Evolutionary conservation across 2,797 vertebrate species (phyloP), one percentile per base, ranked within the genome.

Genomic region (Labeo calbasu): DNA sequence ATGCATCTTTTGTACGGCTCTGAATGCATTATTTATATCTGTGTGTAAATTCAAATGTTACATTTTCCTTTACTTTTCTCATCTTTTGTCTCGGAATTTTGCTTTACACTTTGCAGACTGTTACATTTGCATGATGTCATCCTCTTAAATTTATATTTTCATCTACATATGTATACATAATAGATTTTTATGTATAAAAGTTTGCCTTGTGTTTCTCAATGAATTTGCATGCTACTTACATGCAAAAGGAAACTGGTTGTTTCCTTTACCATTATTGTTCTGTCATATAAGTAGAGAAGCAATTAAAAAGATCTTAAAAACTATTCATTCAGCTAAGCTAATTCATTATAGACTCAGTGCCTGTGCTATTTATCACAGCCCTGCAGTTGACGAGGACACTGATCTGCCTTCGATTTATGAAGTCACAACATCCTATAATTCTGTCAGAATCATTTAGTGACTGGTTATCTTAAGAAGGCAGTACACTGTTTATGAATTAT

Each of bases 1-100:
- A 89, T 95, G 93, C 92, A 94, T 95, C 93, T 96, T 86, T 92
- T 96, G 97, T 97, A 98, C 98, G 97, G 89, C 90, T 92, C 92
- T 94, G 87, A 94, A 91, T 95, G 91, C 92, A 90, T 87, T 93
- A 12, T 82, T 77, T 88, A 80, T 91, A 85, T 91, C 32, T 81
- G 11, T 88, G 13, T 86, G 90, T 89, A 82, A 82, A 93, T 90
- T 88, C 89, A 88, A 88, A 92, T 93, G 90, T 91, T 88, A 94
- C 86, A 87, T 91, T 84, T 88, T 94, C 88, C 65, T 94, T 90
- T 90, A 90, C 87, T 25, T 84, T 83, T 83, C 46, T 48, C 82
- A 89, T 89, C 90, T 86, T 72, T 14, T 85, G 48, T 83, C 90
- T 91, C 91, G 89, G 55, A 43, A 86, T 89, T 75, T 80, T 90